Percentiles rank a stretch among this genome's conserved stretches.
phyloP scores from a whole-genome alignment of 2,888 invertebrate species.

The Troglohyphantes excavatus region DNA sequence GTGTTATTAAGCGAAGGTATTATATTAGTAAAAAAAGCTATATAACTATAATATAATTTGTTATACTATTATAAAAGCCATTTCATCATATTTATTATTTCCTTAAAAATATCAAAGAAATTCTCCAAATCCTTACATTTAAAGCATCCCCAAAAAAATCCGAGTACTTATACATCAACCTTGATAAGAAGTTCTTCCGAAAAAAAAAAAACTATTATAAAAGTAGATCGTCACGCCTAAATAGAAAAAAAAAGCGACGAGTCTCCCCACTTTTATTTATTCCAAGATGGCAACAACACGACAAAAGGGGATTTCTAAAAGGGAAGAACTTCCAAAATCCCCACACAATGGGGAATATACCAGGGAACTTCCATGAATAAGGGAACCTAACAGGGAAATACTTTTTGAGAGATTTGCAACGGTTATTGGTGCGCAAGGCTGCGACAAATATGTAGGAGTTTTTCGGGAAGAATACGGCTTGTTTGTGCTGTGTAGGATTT shows the following conservation, averaged over 20 bases:
- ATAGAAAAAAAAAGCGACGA: background rate
- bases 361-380: background rate
- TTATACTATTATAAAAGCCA: too few relatives aligned
- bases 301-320: background rate
- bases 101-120: too few relatives aligned
- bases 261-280: background rate
- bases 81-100: too few relatives aligned
- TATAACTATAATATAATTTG: too few relatives aligned
- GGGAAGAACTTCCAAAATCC: constrained; percentile 4
- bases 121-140: too few relatives aligned
- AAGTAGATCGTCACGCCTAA: background rate
- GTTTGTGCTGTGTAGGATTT: too few relatives aligned
- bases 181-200: background rate
- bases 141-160: too few relatives aligned
- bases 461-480: background rate
- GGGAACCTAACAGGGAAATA: background rate
- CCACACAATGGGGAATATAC: background rate
- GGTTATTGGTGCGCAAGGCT: background rate
- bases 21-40: too few relatives aligned
- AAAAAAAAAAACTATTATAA: background rate
- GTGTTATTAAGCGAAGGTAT: too few relatives aligned
- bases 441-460: background rate
- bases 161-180: background rate
- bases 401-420: background rate
- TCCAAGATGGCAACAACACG: constrained; percentile 3